Base-by-base conservation (phyloP, 1,140 invertebrate species). In the Drosophila auraria region DNA sequence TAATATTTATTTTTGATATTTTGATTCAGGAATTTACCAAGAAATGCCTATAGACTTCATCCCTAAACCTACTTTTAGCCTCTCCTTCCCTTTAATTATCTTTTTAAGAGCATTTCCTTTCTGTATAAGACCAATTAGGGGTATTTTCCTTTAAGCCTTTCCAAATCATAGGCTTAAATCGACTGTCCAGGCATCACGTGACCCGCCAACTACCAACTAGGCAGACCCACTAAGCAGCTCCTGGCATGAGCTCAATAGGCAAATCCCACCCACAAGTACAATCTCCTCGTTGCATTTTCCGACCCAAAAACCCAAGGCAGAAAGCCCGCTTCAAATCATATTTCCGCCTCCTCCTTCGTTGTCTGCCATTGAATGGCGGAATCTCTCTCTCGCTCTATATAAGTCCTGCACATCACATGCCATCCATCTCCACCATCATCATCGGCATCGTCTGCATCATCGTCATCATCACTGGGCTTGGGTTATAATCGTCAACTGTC, bases 401-500 rank as follows among this genome's bases (percentile, higher is more conserved):
- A 33, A 63, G 63, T 45, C 63, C 63, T 66, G 58, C 63, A 40
- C 54, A 45, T 33, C 63, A 17, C 73, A 54, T 76, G 42, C 68
- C 73, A 63, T 81, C 61, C 66, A 80, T 23, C 54, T 25, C 20
- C 54, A 36, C 50, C 65, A 70, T 58, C 68, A 42, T 45, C 56
- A 50, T 70, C 44, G 54, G 60, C 68, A 47, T 45, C 74, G 14
- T 50, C 69, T n/a, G n/a, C 62, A 23, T 23, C 42, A 36, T 9
- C 27, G 30, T 64, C 45, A 68, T 72, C 47, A 62, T 64, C 60
- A 68, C 58, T 45, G 53, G 36, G 33, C 40, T 27, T 40, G 54
- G 50, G 64, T 64, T 57, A 69, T 87, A 83, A 87, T 83, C 84
- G 84, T 84, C 81, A 89, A 75, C 81, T 87, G 84, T 90, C 84